Percentiles rank a stretch among this genome's conserved stretches.
These are phyloP conservation scores for Opisthocomus hoazin DNA, from an alignment of 2,113 vertebrate genomes.

Conservation along the genomic window DNA sequence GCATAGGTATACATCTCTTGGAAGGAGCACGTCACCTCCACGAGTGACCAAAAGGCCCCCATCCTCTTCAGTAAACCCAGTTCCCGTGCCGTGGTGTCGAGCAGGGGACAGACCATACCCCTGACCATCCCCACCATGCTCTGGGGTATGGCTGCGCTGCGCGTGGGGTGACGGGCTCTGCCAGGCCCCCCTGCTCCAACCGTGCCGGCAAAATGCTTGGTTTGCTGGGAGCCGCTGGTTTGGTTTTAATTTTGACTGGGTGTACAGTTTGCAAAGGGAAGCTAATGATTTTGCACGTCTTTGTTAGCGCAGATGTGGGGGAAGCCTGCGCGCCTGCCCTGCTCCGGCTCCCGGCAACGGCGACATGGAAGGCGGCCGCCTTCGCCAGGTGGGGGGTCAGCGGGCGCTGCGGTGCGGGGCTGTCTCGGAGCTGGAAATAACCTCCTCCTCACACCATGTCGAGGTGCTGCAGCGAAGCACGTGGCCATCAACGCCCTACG, in stretches of 20 bases:
- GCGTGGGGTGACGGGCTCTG: background rate
- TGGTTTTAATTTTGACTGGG: slow-evolving; percentile 10
- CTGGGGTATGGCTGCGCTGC: background rate
- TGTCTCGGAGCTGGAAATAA: background rate
- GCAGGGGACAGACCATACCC: background rate
- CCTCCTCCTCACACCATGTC: background rate
- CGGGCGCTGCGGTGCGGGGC: background rate
- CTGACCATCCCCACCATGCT: background rate
- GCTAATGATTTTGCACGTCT: background rate
- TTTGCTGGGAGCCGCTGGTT: background rate
- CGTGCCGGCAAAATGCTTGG: fast-evolving
- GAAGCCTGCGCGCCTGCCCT: background rate
- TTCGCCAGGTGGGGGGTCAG: background rate
- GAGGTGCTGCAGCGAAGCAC: background rate
- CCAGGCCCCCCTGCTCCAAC: background rate
- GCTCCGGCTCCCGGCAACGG: background rate
- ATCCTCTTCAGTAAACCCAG: background rate
- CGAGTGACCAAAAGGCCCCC: background rate
- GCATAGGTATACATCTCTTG: fast-evolving
- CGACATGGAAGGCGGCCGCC: background rate
- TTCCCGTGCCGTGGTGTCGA: background rate
- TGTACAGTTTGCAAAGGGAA: background rate
- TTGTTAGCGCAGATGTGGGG: background rate
- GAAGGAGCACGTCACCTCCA: fast-evolving
- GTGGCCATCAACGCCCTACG: background rate